phyloP scores from a whole-genome alignment of 2,113 vertebrate species.

The Peromyscus polionotus region DNA sequence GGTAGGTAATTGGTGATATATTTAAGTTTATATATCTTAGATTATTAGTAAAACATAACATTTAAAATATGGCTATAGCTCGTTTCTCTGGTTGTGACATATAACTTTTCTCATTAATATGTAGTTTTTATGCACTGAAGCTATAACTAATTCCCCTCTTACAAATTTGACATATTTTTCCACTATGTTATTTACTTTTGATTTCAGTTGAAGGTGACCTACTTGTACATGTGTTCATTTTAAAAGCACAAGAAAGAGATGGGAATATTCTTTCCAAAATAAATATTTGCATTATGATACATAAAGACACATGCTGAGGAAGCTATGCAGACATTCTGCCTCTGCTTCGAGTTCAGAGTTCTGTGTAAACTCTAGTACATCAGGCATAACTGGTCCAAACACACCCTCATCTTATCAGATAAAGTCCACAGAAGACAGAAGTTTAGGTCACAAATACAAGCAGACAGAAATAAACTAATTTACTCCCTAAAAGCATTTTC shows the following conservation, averaged over 20 bases:
- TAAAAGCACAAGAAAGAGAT: background rate
- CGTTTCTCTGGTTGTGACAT: conserved; percentile 32
- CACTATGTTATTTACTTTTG: conserved; percentile 43
- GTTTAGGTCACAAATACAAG: background rate
- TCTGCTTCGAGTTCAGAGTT: background rate
- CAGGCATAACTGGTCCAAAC: background rate
- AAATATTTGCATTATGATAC: conserved; percentile 6
- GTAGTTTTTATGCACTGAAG: background rate
- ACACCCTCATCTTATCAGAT: background rate
- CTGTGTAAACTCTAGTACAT: background rate
- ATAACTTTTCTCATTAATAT: conserved; percentile 17
- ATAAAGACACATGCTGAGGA: background rate
- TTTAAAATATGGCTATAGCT: background rate
- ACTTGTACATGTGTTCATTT: background rate
- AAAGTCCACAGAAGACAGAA: background rate
- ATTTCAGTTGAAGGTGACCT: conserved; percentile 32
- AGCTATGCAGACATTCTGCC: background rate
- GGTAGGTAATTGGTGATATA: background rate
- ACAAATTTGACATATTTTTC: conserved; percentile 36
- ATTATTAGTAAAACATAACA: background rate
- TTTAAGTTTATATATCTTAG: conserved; percentile 24
- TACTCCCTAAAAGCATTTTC: background rate
- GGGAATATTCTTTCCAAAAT: conserved; percentile 31
- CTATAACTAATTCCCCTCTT: conserved; percentile 43
- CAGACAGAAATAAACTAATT: background rate